Evolutionary conservation across 2,888 invertebrate species (phyloP).

Genomic region (Abrostola tripartita): DNA sequence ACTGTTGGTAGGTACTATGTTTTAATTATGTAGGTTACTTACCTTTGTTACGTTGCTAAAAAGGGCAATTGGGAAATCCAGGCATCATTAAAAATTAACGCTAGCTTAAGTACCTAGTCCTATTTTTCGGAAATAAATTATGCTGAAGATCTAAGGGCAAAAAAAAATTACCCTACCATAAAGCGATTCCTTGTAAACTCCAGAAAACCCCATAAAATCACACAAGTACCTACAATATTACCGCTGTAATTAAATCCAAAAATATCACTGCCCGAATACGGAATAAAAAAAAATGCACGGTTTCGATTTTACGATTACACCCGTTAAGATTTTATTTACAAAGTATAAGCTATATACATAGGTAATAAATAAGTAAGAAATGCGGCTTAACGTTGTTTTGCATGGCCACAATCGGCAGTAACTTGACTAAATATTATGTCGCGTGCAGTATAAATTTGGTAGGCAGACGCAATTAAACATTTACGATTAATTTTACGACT

Average conservation of each 20-base stretch:
- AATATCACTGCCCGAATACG: constrained; percentile 44
- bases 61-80: no score
- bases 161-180: neutral
- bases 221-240: constrained; percentile 3
- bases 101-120: neutral
- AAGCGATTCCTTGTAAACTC: neutral
- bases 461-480: constrained; percentile 68
- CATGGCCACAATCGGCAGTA: constrained; percentile 72
- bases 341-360: constrained; percentile 52
- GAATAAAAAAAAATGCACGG: constrained; percentile 36
- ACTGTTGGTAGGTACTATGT: no score
- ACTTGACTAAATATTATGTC: constrained; percentile 77
- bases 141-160: neutral
- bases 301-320: constrained; percentile 49
- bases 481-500: constrained; percentile 68
- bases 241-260: constrained; percentile 44
- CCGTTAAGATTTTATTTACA: constrained; percentile 45
- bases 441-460: constrained; percentile 73
- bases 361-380: constrained; percentile 65
- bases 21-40: no score
- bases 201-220: constrained; percentile 7
- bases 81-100: no score
- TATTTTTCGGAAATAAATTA: neutral
- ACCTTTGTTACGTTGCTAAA: no score
- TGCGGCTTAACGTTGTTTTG: constrained; percentile 67